A percentile compares a stretch with the other conserved stretches of the same genome.
phyloP scores from a whole-genome alignment of 2,888 invertebrate genomes.

The Allacma fusca region DNA sequence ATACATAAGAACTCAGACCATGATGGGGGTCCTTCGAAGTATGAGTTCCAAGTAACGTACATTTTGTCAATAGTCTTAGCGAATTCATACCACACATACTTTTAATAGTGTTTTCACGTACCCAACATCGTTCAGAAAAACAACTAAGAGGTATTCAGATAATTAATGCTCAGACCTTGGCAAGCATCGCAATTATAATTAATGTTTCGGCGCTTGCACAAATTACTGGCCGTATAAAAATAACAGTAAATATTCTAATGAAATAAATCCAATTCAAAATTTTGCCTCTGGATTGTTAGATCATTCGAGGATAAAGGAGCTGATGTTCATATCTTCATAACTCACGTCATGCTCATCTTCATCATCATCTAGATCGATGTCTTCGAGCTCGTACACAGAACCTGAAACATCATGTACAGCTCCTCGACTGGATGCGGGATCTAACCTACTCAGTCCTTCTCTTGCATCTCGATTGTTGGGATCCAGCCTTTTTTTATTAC shows the following conservation, averaged over 20 bases:
- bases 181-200: no score
- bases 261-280: neutral
- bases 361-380: constrained; percentile 55
- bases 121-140: no score
- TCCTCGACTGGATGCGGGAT: constrained; percentile 65
- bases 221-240: constrained; percentile 21
- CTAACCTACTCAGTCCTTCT: constrained; percentile 73
- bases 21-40: no score
- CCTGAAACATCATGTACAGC: constrained; percentile 48
- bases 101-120: no score
- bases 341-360: constrained; percentile 53
- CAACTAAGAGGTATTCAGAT: no score
- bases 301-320: constrained; percentile 28
- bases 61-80: no score
- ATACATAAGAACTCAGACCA: no score
- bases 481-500: constrained; percentile 69
- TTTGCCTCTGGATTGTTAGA: neutral
- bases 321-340: constrained; percentile 37
- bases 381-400: constrained; percentile 52
- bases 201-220: neutral
- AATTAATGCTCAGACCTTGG: no score
- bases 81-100: no score
- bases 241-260: neutral
- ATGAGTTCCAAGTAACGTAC: no score
- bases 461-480: constrained; percentile 72